These are phyloP conservation scores for Sipha maydis DNA, from an alignment of 2,888 invertebrate genomes.

Conservation along the genomic window DNA sequence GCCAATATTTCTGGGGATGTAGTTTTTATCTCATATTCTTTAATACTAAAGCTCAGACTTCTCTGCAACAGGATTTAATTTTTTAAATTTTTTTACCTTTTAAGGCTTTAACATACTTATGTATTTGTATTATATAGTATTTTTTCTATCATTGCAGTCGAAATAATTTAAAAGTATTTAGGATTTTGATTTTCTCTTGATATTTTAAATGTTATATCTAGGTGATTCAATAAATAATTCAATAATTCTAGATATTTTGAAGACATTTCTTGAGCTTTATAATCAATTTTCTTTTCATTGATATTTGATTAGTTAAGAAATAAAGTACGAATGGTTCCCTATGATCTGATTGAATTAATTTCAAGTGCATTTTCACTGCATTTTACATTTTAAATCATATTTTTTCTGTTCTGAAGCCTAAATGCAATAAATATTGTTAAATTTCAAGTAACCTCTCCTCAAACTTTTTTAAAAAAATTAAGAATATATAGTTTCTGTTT, in stretches of 20 bases:
- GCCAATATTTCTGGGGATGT: slow-evolving; percentile 8
- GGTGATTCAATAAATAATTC: no score
- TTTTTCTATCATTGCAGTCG: neutral
- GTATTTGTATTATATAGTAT: neutral
- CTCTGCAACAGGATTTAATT: neutral
- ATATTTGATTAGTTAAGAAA: no score
- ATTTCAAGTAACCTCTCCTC: no score
- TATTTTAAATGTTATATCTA: no score
- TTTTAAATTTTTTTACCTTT: slow-evolving; percentile 2
- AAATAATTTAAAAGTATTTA: neutral
- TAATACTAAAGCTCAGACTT: neutral
- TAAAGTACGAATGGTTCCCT: neutral
- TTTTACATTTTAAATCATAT: neutral
- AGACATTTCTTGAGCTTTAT: no score
- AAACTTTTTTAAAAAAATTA: no score
- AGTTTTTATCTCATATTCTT: slow-evolving; percentile 19
- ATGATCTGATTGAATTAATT: neutral
- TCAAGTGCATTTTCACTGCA: neutral
- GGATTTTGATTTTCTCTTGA: no score
- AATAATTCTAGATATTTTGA: no score
- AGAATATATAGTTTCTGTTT: no score
- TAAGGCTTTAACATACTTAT: neutral
- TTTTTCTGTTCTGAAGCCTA: neutral
- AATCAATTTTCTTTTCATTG: no score
- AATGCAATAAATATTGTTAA: neutral